Evolutionary conservation across 2,888 invertebrate species (phyloP), one percentile per base, ranked within the genome.

Genomic region (Galeopsomyia nigrocyanea): DNA sequence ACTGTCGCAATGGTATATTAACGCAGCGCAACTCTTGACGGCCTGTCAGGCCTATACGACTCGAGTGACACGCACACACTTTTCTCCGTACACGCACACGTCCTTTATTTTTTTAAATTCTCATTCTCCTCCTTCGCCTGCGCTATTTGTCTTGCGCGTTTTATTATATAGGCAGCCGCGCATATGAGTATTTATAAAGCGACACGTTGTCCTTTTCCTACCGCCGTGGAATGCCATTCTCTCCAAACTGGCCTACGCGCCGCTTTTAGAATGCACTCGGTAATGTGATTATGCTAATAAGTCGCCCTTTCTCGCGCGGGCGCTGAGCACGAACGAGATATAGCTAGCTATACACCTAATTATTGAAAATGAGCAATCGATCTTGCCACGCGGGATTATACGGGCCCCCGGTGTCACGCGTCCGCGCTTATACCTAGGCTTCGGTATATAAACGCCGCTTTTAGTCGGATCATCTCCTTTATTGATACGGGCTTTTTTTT

Each of bases 241-340:
- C 77, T 78, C 79, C 78, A 78, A 79, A 77, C 68, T 64, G 26
- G 70, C 73, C 60, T 57, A 61, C 68, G 65, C 71, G 39, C 51
- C 64, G 69, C 19, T 57, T 66, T 50, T 31, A 75, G 78, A 79
- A 78, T 76, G 75, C 78, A 75, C 79, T 56, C 61, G 49, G 74
- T 79, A 80, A 83, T 80, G 77, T 78, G 81, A 83, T 83, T 83
- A 83, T 83, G 83, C 80, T 82, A 82, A 83, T 82, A 74, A 68
- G 53, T 2, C n/a, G 17, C 14, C 5, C n/a, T 39, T 22, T 3
- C 47, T 7, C 51, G 50, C 17, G 46, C 46, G 16, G 60, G 31
- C n/a, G 14, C 66, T 17, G 13, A 31, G 51, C 22, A 62, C n/a
- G 17, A 6, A 26, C 26, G 58, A 53, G 62, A 68, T 76, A 75